phyloP scores from a whole-genome alignment of 2,888 invertebrate species.

The Pegoplata infirma region DNA sequence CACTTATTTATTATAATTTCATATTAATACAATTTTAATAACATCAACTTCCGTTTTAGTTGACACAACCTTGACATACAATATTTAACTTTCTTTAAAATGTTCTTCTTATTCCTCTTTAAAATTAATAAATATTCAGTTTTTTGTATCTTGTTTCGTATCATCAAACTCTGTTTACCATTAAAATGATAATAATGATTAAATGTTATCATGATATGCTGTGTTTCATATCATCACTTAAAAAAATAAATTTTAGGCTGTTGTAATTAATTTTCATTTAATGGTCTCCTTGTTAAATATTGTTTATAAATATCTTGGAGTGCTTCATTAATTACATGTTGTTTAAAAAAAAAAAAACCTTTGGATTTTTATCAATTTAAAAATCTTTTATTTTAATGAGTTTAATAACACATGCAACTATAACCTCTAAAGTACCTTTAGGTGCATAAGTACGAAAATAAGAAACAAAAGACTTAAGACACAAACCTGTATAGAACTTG shows the following conservation, averaged over 20 bases:
- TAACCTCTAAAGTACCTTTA: too few species aligned
- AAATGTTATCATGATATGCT: neutral
- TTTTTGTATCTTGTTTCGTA: neutral
- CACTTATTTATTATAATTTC: neutral
- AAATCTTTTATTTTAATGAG: too few species aligned
- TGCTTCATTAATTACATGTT: too few species aligned
- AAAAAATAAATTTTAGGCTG: neutral
- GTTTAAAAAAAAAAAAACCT: too few species aligned
- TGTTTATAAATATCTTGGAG: too few species aligned
- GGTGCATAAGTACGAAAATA: too few species aligned
- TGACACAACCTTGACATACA: constrained; percentile 39
- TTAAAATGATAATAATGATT: neutral
- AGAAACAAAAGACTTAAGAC: too few species aligned
- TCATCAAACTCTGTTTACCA: neutral
- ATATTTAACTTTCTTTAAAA: neutral
- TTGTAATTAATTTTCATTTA: neutral
- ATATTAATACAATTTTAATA: neutral
- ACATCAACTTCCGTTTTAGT: constrained; percentile 17
- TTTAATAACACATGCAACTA: too few species aligned
- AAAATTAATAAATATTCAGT: neutral
- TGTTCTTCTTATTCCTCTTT: neutral
- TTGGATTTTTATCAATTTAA: too few species aligned
- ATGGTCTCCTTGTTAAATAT: too few species aligned
- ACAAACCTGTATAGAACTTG: too few species aligned
- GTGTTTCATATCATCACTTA: too few species aligned